phyloP scores from a whole-genome alignment of 2,888 invertebrate genomes.

The Cancer borealis region DNA sequence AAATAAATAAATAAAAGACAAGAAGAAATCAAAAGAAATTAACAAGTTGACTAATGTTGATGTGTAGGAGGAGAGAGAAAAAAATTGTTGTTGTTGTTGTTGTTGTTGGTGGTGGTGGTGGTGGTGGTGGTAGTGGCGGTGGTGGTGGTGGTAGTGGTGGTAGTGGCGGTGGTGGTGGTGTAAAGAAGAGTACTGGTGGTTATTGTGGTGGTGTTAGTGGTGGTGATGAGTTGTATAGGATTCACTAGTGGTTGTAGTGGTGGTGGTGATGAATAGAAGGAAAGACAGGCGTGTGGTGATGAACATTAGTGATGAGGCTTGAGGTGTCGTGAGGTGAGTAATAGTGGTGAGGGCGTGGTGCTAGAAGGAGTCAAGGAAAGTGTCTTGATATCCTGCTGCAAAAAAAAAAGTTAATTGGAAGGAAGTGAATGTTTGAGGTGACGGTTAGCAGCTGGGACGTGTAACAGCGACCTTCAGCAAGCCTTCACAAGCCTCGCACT shows the following conservation, averaged over 20 bases:
- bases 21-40: background rate
- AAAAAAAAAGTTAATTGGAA: background rate
- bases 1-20: too few species aligned
- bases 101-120: background rate
- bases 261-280: too few species aligned
- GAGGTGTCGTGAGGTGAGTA: background rate
- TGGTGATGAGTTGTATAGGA: too few species aligned
- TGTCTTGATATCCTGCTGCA: background rate
- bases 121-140: background rate
- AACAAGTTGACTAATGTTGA: background rate
- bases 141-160: background rate
- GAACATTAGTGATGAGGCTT: too few species aligned
- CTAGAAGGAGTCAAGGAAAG: constrained; percentile 14
- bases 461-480: background rate
- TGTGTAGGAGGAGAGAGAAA: too few species aligned
- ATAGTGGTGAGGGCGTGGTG: background rate
- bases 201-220: too few species aligned
- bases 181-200: background rate
- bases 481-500: background rate
- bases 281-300: too few species aligned
- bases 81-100: background rate
- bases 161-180: background rate
- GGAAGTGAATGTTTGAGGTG: background rate
- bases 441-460: too few species aligned
- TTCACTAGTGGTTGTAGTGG: too few species aligned